A percentile compares a stretch with the other conserved stretches of the same genome.
phyloP scores from a whole-genome alignment of 2,797 vertebrate genomes.

The Chrysocyon brachyurus region DNA sequence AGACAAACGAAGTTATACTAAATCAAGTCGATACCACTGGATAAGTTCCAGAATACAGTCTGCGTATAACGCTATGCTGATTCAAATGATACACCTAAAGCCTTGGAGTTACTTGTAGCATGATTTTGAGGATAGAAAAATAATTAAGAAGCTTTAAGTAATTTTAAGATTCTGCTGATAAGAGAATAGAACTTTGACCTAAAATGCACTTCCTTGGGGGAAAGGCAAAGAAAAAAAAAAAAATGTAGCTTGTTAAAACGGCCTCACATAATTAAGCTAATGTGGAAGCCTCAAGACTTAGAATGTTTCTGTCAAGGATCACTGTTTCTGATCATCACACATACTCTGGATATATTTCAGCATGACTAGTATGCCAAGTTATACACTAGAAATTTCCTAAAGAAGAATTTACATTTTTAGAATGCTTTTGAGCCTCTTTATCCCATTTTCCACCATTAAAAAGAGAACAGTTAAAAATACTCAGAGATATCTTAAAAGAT shows the following conservation, averaged over 20 bases:
- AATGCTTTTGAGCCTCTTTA: slow-evolving; percentile 26
- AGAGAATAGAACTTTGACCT: slow-evolving; percentile 30
- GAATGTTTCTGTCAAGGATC: slow-evolving; percentile 8
- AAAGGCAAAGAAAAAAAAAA: not conserved
- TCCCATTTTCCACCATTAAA: slow-evolving; percentile 54
- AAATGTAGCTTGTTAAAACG: not conserved
- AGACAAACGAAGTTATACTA: slow-evolving; percentile 62
- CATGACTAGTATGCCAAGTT: not conserved
- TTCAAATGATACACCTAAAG: not conserved
- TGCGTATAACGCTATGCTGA: not conserved
- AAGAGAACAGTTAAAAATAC: slow-evolving; percentile 58
- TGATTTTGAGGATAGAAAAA: slow-evolving; percentile 38
- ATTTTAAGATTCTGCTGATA: slow-evolving; percentile 49
- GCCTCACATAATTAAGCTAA: not conserved
- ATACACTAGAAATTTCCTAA: slow-evolving; percentile 58
- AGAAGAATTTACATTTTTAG: slow-evolving; percentile 62
- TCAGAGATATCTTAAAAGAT: slow-evolving; percentile 52
- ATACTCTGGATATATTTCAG: slow-evolving; percentile 13
- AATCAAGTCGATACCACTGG: not conserved
- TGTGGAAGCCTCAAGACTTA: not conserved
- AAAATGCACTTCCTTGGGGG: not conserved
- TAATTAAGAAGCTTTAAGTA: slow-evolving; percentile 45
- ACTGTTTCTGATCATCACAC: slow-evolving; percentile 50
- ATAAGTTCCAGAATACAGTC: slow-evolving; percentile 46
- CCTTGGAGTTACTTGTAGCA: not conserved